A percentile compares a stretch with the other conserved stretches of the same genome.
phyloP scores from a whole-genome alignment of 1,140 invertebrate genomes.

The Heliconius himera region DNA sequence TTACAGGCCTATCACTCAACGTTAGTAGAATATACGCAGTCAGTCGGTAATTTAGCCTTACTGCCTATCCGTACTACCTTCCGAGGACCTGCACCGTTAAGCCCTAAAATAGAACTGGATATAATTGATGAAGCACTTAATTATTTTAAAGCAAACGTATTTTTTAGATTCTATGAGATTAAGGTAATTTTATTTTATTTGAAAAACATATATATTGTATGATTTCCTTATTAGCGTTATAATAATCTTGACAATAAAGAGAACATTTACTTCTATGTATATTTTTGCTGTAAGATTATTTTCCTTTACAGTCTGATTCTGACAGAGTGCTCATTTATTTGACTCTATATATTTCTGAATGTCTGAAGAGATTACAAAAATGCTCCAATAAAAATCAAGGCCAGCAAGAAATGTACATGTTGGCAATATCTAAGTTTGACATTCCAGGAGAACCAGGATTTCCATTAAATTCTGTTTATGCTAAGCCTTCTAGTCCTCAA shows the following conservation, averaged over 20 bases:
- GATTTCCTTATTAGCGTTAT: conserved; percentile 26
- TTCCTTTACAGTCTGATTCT: conserved; percentile 90
- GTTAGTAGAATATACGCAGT: conserved; percentile 87
- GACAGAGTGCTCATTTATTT: conserved; percentile 98
- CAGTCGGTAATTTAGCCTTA: conserved; percentile 96
- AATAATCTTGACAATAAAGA: too few relatives aligned
- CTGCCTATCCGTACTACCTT: conserved; percentile 93
- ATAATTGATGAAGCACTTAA: conserved; percentile 99
- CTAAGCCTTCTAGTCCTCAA: conserved; percentile 89
- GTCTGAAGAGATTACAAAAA: conserved; percentile 96
- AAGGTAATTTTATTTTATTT: conserved; percentile 84
- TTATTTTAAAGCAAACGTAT: conserved; percentile 99
- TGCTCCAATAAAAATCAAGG: conserved; percentile 95
- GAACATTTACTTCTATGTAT: too few relatives aligned
- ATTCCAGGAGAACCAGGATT: conserved; percentile 98
- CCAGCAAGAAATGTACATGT: conserved; percentile 96
- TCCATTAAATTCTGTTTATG: conserved; percentile 98
- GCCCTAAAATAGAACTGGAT: conserved; percentile 88
- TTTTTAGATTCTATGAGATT: conserved; percentile 99
- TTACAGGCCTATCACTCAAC: conserved; percentile 96
- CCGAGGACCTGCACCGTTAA: conserved; percentile 92
- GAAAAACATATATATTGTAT: not conserved
- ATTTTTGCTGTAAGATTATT: too few relatives aligned
- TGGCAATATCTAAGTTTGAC: conserved; percentile 97
- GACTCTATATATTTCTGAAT: conserved; percentile 99